A percentile compares a stretch with the other conserved stretches of the same genome.
These are phyloP conservation scores for Tortrix viridana DNA, from an alignment of 2,888 invertebrate genomes.

Conservation along the genomic window DNA sequence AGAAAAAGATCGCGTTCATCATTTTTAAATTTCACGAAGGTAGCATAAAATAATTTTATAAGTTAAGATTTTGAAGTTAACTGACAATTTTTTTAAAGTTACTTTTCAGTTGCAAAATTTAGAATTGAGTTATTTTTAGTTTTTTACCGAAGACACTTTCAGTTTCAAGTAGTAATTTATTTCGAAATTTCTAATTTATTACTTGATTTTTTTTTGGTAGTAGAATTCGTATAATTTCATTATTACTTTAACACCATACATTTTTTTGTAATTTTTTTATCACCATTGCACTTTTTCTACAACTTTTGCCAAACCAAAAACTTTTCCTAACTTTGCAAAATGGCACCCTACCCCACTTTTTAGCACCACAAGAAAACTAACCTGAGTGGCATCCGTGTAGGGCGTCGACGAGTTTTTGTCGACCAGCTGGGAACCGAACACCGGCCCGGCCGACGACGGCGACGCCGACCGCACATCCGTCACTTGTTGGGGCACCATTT, in stretches of 20 bases:
- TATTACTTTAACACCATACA: no score
- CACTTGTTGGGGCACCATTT: slow-evolving; percentile 91
- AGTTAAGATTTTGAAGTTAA: slow-evolving; percentile 33
- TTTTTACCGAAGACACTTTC: no score
- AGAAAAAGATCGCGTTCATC: no score
- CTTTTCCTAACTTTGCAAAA: slow-evolving; percentile 3
- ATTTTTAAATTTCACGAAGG: slow-evolving; percentile 12
- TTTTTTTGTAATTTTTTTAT: slow-evolving; percentile 7
- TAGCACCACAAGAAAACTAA: slow-evolving; percentile 75
- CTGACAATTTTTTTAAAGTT: not conserved
- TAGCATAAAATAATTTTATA: slow-evolving; percentile 37
- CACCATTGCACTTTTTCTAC: slow-evolving; percentile 15
- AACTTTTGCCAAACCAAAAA: slow-evolving; percentile 14
- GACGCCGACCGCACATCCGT: slow-evolving; percentile 84
- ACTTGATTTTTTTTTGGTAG: no score
- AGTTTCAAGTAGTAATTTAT: no score
- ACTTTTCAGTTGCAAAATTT: slow-evolving; percentile 30
- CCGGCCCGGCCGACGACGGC: slow-evolving; percentile 86
- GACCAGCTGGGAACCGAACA: slow-evolving; percentile 96
- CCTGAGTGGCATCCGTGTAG: slow-evolving; percentile 99
- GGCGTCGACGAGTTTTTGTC: slow-evolving; percentile 96
- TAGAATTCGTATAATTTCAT: no score
- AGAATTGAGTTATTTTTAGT: no score
- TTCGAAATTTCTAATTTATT: no score
- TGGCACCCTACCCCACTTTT: slow-evolving; percentile 24